A percentile compares a stretch with the other conserved stretches of the same genome.
Conservation (phyloP, 1,140 invertebrate species). For the Metopolophium dirhodum region DNA sequence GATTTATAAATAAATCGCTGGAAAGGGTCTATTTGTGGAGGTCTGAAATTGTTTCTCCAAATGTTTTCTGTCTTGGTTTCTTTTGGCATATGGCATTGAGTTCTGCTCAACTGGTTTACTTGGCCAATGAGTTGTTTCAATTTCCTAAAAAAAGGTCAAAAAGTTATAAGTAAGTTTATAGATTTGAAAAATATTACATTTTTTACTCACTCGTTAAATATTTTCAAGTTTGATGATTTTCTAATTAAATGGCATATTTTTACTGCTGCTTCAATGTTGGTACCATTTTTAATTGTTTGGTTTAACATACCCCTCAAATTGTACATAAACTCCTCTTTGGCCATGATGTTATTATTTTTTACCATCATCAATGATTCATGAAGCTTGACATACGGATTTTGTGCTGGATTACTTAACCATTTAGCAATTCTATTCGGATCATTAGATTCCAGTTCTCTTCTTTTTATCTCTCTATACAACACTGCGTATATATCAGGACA, state of each 20-base stretch:
- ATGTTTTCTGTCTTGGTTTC: not conserved
- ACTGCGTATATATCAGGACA: not conserved
- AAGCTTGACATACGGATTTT: not conserved
- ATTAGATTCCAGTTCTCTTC: conserved; percentile 10
- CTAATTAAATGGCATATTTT: conserved; percentile 25
- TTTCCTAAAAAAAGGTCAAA: not conserved
- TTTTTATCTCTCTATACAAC: conserved; percentile 28
- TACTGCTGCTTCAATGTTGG: not conserved
- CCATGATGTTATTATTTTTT: conserved; percentile 19
- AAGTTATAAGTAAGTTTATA: not conserved
- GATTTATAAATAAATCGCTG: not conserved
- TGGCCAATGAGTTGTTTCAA: not conserved
- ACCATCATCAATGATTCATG: conserved; percentile 43
- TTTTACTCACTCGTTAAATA: not conserved
- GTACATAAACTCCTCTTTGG: not conserved
- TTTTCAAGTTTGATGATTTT: conserved; percentile 6
- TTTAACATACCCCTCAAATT: not conserved
- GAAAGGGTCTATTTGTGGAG: not conserved
- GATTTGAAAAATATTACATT: not conserved
- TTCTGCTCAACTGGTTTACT: not conserved
- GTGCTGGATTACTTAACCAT: not conserved
- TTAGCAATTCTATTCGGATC: conserved; percentile 36
- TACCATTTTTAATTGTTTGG: not conserved
- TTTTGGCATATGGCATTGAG: not conserved
- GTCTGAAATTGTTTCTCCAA: not conserved